Base-by-base conservation (phyloP, 2,113 vertebrate genomes). In the Mastomys natalensis region DNA sequence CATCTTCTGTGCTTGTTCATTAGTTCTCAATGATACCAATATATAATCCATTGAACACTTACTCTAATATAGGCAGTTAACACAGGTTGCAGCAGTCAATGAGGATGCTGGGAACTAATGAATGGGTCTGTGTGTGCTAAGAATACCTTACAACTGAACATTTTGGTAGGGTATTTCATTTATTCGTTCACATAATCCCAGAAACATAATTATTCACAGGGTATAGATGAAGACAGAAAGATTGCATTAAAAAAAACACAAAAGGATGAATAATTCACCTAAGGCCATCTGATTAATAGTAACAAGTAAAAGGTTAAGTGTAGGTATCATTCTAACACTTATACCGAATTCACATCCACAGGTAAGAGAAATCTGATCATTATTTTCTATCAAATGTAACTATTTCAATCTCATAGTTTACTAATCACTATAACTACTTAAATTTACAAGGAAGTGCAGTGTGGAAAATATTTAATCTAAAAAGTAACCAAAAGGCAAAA, bases 401-500 rank as follows among this genome's bases (percentile, higher is more conserved):
- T 76, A 66, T 91, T 60, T 86, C 91, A 94, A 94, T 76, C 34
- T 11, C 58, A 72, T 1, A 74, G n/a, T 66, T 70, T 70, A 73
- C 72, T 43, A 73, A 11, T 73, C n/a, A 24, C 24, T 73, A 16
- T 64, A 85, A 74, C 85, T 22, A 68, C 22, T 17, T 74, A 73
- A 66, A 29, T 26, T 70, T 22, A 58, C 26, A n/a, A 92, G n/a
- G 6, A 74, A 81, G 55, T 66, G 78, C 0, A 77, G 2, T 87
- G 17, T 13, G 7, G 53, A 95, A 93, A 78, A 89, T 51, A 91
- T 74, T 48, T 88, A 78, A 80, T 40, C 55, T 22, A 76, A 91
- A 73, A 76, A 96, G 58, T 60, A 72, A n/a, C 62, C 12, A 48
- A 87, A 87, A 68, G 29, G 72, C n/a, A n/a, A 93, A 72, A n/a